phyloP scores from a whole-genome alignment of 2,113 vertebrate species.

The Brachirus orientalis region DNA sequence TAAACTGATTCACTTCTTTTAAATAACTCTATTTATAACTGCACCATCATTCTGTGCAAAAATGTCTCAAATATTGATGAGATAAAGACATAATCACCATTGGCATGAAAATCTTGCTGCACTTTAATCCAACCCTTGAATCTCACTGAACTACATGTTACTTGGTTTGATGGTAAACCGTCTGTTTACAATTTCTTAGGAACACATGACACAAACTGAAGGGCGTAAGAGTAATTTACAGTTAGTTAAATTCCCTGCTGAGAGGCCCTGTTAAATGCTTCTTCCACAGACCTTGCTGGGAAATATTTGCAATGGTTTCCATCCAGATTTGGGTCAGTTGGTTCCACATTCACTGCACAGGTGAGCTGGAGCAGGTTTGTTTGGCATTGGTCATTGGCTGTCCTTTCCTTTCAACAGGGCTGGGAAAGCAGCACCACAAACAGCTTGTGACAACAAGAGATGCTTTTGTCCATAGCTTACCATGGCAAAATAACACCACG shows the following conservation, averaged over 20 bases:
- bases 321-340: slow-evolving; percentile 77
- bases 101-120: slow-evolving; percentile 24
- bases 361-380: slow-evolving; percentile 81
- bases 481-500: slow-evolving; percentile 66
- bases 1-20: slow-evolving; percentile 59
- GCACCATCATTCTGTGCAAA: slow-evolving; percentile 7
- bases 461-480: slow-evolving; percentile 72
- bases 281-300: slow-evolving; percentile 76
- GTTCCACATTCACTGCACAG: slow-evolving; percentile 77
- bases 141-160: slow-evolving; percentile 17
- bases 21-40: slow-evolving; percentile 50
- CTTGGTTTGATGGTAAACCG: slow-evolving; percentile 52
- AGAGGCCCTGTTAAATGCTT: slow-evolving; percentile 71
- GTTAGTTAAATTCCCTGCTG: slow-evolving; percentile 73
- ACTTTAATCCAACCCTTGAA: slow-evolving; percentile 31
- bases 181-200: slow-evolving; percentile 71
- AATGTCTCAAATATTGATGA: background rate
- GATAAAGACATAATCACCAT: slow-evolving; percentile 5
- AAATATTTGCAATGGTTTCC: slow-evolving; percentile 83
- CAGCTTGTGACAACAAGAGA: slow-evolving; percentile 78
- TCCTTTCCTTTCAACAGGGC: slow-evolving; percentile 78
- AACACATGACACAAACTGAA: slow-evolving; percentile 76
- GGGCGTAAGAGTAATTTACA: slow-evolving; percentile 74
- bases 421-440: slow-evolving; percentile 71
- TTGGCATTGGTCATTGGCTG: slow-evolving; percentile 73